Percentiles rank a stretch among this genome's conserved stretches.
Evolutionary conservation across 2,888 invertebrate species (phyloP).

Genomic region (Thera obeliscata): DNA sequence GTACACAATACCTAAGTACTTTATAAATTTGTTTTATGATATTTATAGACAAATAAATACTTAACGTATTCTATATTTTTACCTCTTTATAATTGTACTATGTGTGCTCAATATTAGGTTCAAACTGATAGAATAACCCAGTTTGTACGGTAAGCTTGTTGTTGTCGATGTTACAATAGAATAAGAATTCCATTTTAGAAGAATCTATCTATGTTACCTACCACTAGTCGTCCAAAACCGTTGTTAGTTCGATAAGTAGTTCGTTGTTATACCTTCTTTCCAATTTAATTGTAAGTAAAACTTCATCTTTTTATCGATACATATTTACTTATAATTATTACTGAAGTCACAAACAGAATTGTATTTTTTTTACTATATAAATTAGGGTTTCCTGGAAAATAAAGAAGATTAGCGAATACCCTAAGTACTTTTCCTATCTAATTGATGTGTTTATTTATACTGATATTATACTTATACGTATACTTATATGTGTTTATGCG

Average conservation of each 20-base stretch:
- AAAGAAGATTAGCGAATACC: too few relatives aligned
- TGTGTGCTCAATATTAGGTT: slow-evolving; percentile 33
- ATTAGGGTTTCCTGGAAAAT: background rate
- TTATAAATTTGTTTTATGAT: slow-evolving; percentile 1
- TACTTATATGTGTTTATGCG: too few relatives aligned
- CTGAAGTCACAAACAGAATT: background rate
- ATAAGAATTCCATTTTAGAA: slow-evolving; percentile 9
- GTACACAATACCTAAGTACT: background rate
- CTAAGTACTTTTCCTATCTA: too few relatives aligned
- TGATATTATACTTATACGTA: too few relatives aligned
- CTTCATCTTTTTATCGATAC: background rate
- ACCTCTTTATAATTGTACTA: slow-evolving; percentile 8
- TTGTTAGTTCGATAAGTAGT: slow-evolving; percentile 10
- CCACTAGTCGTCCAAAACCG: slow-evolving; percentile 12
- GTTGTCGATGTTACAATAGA: slow-evolving; percentile 29
- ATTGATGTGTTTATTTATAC: too few relatives aligned
- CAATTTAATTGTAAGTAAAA: slow-evolving; percentile 7
- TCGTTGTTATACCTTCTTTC: slow-evolving; percentile 4
- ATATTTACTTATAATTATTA: background rate
- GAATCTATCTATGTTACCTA: slow-evolving; percentile 7
- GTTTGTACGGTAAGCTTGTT: slow-evolving; percentile 28
- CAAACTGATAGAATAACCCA: slow-evolving; percentile 23
- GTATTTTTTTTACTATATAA: background rate
- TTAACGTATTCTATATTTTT: background rate
- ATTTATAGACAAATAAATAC: slow-evolving; percentile 5